Conservation (phyloP, 2,797 vertebrate species). For the Melanotaenia trifasciata region DNA sequence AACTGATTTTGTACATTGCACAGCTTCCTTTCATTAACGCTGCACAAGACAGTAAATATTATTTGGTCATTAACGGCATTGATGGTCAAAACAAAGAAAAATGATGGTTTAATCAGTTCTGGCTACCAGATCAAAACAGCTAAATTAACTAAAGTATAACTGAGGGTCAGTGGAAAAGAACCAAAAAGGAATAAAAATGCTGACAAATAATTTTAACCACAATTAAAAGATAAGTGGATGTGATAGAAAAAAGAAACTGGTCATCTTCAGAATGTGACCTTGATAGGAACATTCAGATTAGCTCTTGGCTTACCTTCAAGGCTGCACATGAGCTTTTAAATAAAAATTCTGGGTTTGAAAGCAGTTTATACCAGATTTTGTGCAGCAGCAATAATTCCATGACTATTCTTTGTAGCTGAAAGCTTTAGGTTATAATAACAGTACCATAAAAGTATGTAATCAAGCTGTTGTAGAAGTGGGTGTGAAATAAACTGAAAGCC, state of each 20-base stretch:
- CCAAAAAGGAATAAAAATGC: not conserved
- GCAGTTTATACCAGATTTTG: not conserved
- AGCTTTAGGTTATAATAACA: not conserved
- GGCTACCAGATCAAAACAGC: not conserved
- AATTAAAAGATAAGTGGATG: not conserved
- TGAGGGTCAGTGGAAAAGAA: not conserved
- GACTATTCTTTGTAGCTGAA: not conserved
- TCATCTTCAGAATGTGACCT: not conserved
- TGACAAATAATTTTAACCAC: constrained; percentile 5
- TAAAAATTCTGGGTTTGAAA: constrained; percentile 3
- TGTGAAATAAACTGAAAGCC: not conserved
- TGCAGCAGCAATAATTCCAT: not conserved
- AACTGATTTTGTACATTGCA: not conserved
- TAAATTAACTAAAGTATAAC: not conserved
- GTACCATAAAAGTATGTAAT: not conserved
- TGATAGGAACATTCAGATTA: not conserved
- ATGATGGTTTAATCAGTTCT: not conserved
- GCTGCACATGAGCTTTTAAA: constrained; percentile 4
- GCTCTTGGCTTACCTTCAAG: constrained; percentile 7
- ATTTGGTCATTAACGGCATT: not conserved
- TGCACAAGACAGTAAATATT: not conserved
- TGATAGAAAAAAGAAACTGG: not conserved
- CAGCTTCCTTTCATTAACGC: constrained; percentile 7
- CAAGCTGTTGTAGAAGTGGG: not conserved
- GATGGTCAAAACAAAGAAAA: constrained; percentile 3